These are phyloP conservation scores for Amphiprion clarkii DNA, from an alignment of 2,797 vertebrate species.

Conservation along the genomic window DNA sequence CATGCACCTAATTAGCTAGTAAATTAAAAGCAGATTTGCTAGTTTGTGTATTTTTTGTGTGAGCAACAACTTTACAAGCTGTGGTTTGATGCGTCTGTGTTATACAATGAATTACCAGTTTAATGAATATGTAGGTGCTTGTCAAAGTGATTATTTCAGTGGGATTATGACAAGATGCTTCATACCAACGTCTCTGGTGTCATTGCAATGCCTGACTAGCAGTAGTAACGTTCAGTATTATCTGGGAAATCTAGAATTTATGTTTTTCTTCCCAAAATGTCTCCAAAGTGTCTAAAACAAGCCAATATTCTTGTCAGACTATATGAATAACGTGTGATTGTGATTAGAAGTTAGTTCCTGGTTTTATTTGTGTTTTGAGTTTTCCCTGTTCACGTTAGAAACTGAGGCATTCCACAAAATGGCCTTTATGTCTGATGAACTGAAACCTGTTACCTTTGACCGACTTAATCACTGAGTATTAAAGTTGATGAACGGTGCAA, in stretches of 20 bases:
- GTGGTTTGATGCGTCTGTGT: too few species aligned
- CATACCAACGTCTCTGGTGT: background rate
- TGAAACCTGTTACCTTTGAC: constrained; percentile 1
- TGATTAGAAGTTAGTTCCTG: background rate
- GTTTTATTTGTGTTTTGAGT: background rate
- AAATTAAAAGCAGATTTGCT: too few species aligned
- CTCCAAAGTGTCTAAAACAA: background rate
- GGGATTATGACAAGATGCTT: background rate
- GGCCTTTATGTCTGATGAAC: background rate
- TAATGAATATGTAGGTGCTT: background rate
- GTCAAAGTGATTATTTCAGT: background rate
- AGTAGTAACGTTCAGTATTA: background rate
- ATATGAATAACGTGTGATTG: background rate
- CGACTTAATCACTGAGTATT: constrained; percentile 5
- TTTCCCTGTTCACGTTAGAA: constrained; percentile 3
- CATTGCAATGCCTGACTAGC: background rate
- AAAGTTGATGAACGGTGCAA: constrained; percentile 27
- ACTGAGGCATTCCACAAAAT: constrained; percentile 4
- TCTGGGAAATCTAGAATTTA: background rate
- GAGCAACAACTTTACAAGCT: too few species aligned
- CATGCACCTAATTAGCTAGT: too few species aligned
- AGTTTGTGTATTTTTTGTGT: too few species aligned
- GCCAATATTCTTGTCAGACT: background rate
- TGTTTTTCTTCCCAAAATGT: background rate
- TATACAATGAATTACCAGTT: too few species aligned